Evolutionary conservation across 2,888 invertebrate genomes (phyloP).

Genomic region (Anthophora plumipes): DNA sequence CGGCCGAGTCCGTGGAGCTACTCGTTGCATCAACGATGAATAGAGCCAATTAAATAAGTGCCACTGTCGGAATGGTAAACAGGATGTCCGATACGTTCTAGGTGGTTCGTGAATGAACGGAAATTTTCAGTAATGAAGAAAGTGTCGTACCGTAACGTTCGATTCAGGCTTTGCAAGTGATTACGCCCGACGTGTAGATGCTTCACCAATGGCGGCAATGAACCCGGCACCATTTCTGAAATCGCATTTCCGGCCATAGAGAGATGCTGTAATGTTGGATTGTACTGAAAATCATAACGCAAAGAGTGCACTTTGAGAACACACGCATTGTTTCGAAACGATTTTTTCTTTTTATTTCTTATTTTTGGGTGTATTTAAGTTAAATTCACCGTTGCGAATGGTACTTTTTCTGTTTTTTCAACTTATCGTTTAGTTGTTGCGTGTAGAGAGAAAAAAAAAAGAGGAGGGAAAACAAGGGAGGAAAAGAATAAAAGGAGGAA

Average conservation of each 20-base stretch:
- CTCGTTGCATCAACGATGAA: conserved; percentile 61
- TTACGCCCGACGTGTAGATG: conserved; percentile 92
- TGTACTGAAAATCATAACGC: conserved; percentile 84
- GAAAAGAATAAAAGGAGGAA: not conserved
- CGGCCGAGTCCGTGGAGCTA: conserved; percentile 50
- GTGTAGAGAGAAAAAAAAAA: not conserved
- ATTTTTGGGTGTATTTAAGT: too few relatives aligned
- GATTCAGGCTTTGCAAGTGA: conserved; percentile 90
- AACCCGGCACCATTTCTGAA: conserved; percentile 89
- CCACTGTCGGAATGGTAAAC: conserved; percentile 65
- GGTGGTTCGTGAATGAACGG: conserved; percentile 22
- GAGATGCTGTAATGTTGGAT: conserved; percentile 88
- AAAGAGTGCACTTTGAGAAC: conserved; percentile 26
- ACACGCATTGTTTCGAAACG: not conserved
- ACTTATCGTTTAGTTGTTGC: not conserved
- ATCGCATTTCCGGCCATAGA: conserved; percentile 92
- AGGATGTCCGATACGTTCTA: conserved; percentile 68
- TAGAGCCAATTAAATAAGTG: conserved; percentile 63
- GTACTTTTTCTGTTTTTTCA: too few relatives aligned
- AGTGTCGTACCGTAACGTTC: conserved; percentile 87
- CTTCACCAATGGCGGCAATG: conserved; percentile 89
- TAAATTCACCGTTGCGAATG: too few relatives aligned
- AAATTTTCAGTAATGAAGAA: conserved; percentile 30
- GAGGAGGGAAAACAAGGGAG: too few relatives aligned
- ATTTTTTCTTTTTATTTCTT: too few relatives aligned